Percentiles rank a stretch among this genome's conserved stretches.
These are phyloP conservation scores for Ceratosolen fusciceps DNA, from an alignment of 1,140 invertebrate genomes.

Conservation along the genomic window DNA sequence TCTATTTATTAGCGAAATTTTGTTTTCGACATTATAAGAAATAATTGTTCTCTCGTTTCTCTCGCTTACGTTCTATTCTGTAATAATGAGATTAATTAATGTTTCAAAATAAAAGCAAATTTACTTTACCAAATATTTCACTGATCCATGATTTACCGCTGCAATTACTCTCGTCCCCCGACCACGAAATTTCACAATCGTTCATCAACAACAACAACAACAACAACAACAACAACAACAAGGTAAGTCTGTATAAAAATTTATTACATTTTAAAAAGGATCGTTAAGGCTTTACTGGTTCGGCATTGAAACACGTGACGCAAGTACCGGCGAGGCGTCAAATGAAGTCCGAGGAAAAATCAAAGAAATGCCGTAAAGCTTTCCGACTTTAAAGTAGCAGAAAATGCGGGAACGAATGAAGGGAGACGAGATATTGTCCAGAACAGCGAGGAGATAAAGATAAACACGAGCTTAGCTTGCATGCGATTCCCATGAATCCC, in stretches of 20 bases:
- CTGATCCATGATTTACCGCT: neutral
- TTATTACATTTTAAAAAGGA: too few species aligned
- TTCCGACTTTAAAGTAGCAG: neutral
- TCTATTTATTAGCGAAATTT: too few species aligned
- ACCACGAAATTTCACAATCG: too few species aligned
- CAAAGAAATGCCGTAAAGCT: constrained; percentile 47
- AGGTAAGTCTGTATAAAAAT: too few species aligned
- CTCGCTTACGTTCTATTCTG: neutral
- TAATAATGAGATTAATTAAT: neutral
- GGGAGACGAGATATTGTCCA: neutral
- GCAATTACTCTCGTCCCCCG: too few species aligned
- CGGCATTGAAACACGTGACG: constrained; percentile 31
- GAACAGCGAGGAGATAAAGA: constrained; percentile 1
- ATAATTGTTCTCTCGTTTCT: too few species aligned
- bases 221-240: too few species aligned
- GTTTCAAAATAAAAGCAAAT: neutral
- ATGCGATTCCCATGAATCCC: constrained; percentile 30
- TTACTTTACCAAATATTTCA: neutral
- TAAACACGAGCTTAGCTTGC: constrained; percentile 36
- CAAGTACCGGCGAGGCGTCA: constrained; percentile 29
- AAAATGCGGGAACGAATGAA: neutral
- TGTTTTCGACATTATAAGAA: too few species aligned
- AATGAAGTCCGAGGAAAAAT: constrained; percentile 47
- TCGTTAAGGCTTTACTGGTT: neutral
- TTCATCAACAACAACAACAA: too few species aligned